Evolutionary conservation across 2,888 invertebrate genomes (phyloP).

Genomic region (Mythimna loreyi): DNA sequence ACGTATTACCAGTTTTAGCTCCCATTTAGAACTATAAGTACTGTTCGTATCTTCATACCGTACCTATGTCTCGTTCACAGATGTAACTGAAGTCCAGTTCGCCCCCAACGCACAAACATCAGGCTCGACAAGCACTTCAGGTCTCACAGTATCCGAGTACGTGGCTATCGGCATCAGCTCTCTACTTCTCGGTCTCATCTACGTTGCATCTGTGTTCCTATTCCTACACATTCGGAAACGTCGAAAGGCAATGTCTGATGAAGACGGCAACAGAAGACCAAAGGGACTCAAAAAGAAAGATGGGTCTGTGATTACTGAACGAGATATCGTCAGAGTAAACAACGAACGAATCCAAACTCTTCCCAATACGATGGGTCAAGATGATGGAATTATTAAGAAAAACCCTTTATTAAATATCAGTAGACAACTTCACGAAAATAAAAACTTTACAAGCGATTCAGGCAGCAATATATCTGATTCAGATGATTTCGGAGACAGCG

Average conservation of each 20-base stretch:
- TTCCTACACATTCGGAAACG: constrained; percentile 95
- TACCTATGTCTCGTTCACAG: constrained; percentile 82
- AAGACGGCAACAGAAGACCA: constrained; percentile 80
- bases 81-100: constrained; percentile 95
- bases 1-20: constrained; percentile 29
- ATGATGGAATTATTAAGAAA: constrained; percentile 94
- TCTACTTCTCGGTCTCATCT: constrained; percentile 95
- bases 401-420: constrained; percentile 93
- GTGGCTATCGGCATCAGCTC: constrained; percentile 96
- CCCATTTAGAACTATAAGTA: not conserved
- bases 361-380: constrained; percentile 89
- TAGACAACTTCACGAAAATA: constrained; percentile 91
- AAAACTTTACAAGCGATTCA: constrained; percentile 87
- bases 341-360: constrained; percentile 82
- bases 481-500: constrained; percentile 89
- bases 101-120: constrained; percentile 92
- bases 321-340: constrained; percentile 86
- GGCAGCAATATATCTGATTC: constrained; percentile 92
- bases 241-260: constrained; percentile 87
- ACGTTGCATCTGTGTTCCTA: constrained; percentile 96
- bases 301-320: constrained; percentile 83
- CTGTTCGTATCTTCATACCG: not conserved
- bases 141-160: constrained; percentile 94
- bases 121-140: constrained; percentile 88
- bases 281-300: constrained; percentile 84